Percentiles rank a stretch among this genome's conserved stretches.
Conservation (phyloP, 2,888 invertebrate genomes). For the Clivina fossor region DNA sequence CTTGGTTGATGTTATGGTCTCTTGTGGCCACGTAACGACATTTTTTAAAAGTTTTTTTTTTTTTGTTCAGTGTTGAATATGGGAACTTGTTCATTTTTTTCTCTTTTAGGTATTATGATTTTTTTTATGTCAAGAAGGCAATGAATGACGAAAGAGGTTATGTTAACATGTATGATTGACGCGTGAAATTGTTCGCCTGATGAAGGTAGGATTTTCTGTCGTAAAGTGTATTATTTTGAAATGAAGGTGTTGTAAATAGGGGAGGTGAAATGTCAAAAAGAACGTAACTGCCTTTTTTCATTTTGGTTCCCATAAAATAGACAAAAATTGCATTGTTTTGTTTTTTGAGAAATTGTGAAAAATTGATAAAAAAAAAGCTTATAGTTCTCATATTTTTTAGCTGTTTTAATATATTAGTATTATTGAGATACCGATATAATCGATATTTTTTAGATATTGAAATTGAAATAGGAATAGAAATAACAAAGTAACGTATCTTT, state of each 20-base stretch:
- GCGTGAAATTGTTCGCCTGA: constrained; percentile 25
- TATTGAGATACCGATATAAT: too few relatives aligned
- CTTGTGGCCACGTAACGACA: constrained; percentile 32
- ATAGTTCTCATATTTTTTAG: too few relatives aligned
- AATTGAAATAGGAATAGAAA: too few relatives aligned
- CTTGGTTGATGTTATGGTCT: constrained; percentile 18
- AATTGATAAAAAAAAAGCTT: too few relatives aligned
- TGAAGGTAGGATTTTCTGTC: constrained; percentile 20
- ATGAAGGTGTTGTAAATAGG: constrained; percentile 2
- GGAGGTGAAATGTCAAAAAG: constrained; percentile 11
- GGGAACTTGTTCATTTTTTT: constrained; percentile 4
- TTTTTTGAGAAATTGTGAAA: too few relatives aligned
- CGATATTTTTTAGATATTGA: too few relatives aligned
- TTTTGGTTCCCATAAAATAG: too few relatives aligned
- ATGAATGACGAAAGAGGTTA: constrained; percentile 23
- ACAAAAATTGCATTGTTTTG: too few relatives aligned
- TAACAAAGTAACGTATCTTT: too few relatives aligned
- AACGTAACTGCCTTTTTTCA: too few relatives aligned
- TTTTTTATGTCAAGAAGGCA: constrained; percentile 10
- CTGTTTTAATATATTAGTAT: too few relatives aligned
- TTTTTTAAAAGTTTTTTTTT: too few relatives aligned
- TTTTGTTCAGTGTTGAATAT: background rate
- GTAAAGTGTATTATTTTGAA: constrained; percentile 21
- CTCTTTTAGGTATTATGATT: constrained; percentile 3
- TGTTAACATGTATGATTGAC: constrained; percentile 27